Percentiles rank a stretch among this genome's conserved stretches.
Conservation (phyloP, 2,113 vertebrate genomes). For the Datnioides undecimradiatus region DNA sequence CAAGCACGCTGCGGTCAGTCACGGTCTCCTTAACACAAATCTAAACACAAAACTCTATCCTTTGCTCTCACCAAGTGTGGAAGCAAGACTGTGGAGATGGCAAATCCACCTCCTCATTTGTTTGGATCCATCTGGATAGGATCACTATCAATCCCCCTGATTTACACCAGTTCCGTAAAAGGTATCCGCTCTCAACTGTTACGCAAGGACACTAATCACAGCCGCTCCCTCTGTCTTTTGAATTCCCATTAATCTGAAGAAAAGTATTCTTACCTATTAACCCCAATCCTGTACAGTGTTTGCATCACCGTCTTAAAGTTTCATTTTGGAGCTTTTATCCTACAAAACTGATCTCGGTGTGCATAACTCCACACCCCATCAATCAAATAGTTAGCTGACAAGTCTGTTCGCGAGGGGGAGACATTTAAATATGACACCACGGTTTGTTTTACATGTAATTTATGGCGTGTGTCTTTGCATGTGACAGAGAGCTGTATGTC, state of each 20-base stretch:
- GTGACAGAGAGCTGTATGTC: slow-evolving; percentile 38
- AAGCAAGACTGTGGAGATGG: slow-evolving; percentile 9
- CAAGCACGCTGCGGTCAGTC: slow-evolving; percentile 18
- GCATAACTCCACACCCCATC: slow-evolving; percentile 1
- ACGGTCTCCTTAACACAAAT: slow-evolving; percentile 31
- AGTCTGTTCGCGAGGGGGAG: slow-evolving; percentile 2
- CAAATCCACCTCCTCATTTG: slow-evolving; percentile 40
- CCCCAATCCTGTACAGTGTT: slow-evolving; percentile 7
- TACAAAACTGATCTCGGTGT: not conserved
- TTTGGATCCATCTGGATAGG: slow-evolving; percentile 56
- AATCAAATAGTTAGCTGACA: slow-evolving; percentile 8
- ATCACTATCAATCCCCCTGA: slow-evolving; percentile 44
- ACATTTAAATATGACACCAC: not conserved
- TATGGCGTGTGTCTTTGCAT: slow-evolving; percentile 14
- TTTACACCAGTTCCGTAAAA: slow-evolving; percentile 47
- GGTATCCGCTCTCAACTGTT: slow-evolving; percentile 28
- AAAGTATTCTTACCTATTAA: slow-evolving; percentile 27
- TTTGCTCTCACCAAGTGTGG: not conserved
- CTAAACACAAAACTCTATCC: slow-evolving; percentile 17
- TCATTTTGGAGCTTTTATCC: not conserved
- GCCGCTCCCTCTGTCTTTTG: slow-evolving; percentile 10
- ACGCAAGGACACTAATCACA: slow-evolving; percentile 35
- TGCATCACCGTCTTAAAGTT: slow-evolving; percentile 4
- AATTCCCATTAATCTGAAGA: slow-evolving; percentile 27
- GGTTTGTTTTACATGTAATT: slow-evolving; percentile 34